These are phyloP conservation scores for Origma solitaria DNA, from an alignment of 2,113 vertebrate genomes.

Conservation along the genomic window DNA sequence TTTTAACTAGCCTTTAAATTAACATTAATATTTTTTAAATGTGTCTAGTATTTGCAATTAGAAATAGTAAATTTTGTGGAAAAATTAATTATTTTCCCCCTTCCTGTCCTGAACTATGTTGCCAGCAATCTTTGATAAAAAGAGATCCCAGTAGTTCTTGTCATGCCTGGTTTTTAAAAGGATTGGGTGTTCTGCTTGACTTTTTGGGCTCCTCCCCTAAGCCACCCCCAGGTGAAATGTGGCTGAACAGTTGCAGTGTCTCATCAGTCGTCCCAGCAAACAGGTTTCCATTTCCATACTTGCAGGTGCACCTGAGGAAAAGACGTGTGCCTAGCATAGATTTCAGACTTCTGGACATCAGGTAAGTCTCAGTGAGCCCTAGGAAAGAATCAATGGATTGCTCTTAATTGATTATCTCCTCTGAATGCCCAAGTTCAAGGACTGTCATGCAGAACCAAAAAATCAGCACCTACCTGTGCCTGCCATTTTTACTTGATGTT, in stretches of 20 bases:
- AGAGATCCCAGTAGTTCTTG: neutral
- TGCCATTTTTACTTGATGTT: neutral
- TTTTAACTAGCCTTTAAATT: neutral
- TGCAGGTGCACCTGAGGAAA: neutral
- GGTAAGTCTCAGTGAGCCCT: neutral
- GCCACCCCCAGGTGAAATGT: neutral
- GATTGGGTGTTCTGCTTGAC: neutral
- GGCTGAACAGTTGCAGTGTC: neutral
- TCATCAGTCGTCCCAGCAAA: neutral
- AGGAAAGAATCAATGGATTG: neutral
- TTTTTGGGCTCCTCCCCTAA: neutral
- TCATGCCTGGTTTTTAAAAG: neutral
- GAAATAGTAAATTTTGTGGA: neutral
- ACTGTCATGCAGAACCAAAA: neutral
- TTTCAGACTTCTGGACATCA: neutral
- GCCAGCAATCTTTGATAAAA: neutral
- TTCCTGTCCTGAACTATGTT: neutral
- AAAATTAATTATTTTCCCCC: rapidly evolving
- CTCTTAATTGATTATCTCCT: neutral
- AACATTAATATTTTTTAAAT: neutral
- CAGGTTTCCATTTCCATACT: neutral
- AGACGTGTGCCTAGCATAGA: neutral
- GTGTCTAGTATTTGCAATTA: neutral
- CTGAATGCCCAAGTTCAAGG: neutral
- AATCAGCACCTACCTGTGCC: neutral